These are phyloP conservation scores for Heliconius ismenius DNA, from an alignment of 2,888 invertebrate species.

Conservation along the genomic window DNA sequence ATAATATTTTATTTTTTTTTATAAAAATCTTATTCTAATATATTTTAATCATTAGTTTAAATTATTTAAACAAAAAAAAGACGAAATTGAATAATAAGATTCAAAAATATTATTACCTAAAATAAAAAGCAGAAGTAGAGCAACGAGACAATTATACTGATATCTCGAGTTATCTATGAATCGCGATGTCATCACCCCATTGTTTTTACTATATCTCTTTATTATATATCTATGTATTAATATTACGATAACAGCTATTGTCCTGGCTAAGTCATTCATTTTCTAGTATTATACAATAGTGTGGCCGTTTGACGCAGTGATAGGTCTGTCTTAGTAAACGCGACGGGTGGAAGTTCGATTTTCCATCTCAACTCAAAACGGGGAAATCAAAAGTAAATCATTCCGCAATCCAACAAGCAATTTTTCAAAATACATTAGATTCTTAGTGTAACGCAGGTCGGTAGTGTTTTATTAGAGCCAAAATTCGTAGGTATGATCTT, in stretches of 20 bases:
- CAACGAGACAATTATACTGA: not conserved
- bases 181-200: slow-evolving; percentile 17
- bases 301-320: not conserved
- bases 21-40: no score
- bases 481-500: no score
- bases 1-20: no score
- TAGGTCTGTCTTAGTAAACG: not conserved
- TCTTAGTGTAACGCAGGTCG: no score
- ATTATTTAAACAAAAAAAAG: not conserved
- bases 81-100: not conserved
- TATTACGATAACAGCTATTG: slow-evolving; percentile 31
- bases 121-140: not conserved
- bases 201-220: slow-evolving; percentile 1
- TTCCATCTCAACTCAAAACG: not conserved
- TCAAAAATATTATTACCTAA: not conserved
- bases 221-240: not conserved
- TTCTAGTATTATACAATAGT: slow-evolving; percentile 8
- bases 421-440: no score
- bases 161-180: slow-evolving; percentile 17
- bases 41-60: not conserved
- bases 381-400: no score
- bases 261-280: slow-evolving; percentile 22
- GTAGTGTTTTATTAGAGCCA: no score
- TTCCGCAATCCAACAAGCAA: no score
- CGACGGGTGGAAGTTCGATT: not conserved